Conservation (phyloP, 1,140 invertebrate genomes). For the Arctopsyche grandis region DNA sequence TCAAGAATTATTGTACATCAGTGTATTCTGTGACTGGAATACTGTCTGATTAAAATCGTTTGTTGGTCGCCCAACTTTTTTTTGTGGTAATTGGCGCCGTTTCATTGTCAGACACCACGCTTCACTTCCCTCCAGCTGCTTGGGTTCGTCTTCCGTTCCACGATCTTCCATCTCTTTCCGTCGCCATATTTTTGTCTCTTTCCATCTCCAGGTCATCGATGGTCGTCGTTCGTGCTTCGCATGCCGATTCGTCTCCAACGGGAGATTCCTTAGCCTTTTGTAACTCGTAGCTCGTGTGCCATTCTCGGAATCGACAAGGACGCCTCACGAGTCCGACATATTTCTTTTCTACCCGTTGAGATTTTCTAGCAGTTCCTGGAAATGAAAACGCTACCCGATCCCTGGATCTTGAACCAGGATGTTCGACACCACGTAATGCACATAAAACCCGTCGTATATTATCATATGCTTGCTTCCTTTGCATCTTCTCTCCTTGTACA, state of each 20-base stretch:
- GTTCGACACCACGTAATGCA: neutral
- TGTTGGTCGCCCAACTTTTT: neutral
- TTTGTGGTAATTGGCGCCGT: neutral
- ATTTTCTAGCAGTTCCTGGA: neutral
- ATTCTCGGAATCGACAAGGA: no score
- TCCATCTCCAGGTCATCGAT: neutral
- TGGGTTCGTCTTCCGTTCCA: neutral
- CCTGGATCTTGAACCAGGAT: neutral
- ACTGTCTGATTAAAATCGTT: no score
- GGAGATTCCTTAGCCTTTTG: no score
- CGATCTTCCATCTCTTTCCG: neutral
- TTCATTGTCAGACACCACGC: slow-evolving; percentile 28
- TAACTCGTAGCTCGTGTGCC: no score
- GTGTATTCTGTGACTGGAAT: no score
- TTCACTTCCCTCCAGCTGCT: slow-evolving; percentile 16
- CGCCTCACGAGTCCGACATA: no score
- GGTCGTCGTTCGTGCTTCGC: neutral
- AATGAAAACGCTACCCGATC: neutral
- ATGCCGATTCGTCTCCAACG: neutral
- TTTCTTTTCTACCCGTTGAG: neutral
- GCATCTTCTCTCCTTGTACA: neutral
- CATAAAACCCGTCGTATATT: neutral
- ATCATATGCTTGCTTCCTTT: neutral
- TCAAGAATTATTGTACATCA: no score
- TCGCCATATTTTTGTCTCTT: neutral